Evolutionary conservation across 2,113 vertebrate genomes (phyloP), one percentile per base, ranked within the genome.

Genomic region (Nannospalax galili): DNA sequence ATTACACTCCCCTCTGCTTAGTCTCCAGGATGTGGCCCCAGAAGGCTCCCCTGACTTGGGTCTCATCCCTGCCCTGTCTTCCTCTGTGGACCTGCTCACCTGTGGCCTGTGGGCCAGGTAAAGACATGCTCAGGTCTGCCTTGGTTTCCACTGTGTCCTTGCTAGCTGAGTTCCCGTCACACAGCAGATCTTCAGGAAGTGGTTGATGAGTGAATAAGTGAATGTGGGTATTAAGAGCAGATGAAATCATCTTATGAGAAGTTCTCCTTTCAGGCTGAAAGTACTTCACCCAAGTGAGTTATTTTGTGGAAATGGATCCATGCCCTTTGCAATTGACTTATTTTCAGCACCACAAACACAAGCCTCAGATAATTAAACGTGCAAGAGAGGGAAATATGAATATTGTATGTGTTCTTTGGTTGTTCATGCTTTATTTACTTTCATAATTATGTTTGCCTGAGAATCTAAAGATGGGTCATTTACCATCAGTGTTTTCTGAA

Each of bases 381-480:
- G 37, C 3, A 30, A 22, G 79, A 45, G 80, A 26, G 20, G 64
- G 35, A 58, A 67, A 58, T 78, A 58, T 79, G 64, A 73, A 69
- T 45, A 58, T 15, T 30, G 79, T 56, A 5, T 81, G 62, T 30
- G 42, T 67, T 45, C 11, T 12, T 1, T 17, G 64, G 17, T 40
- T 37, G 72, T 79, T 84, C 88, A 62, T 56, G 90, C 60, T 62
- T 88, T 87, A 65, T 84, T 87, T 90, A 75, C 88, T 86, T 94
- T 86, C 69, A 52, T 90, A 92, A 88, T 93, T 89, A 65, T 75
- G 52, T 95, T 94, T 94, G 75, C 52, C 56, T 56, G 81, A 67
- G 87, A 87, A 64, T 28, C 86, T 45, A 3, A 84, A 69, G 86
- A 67, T 56, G 58, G n/a, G 40, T 85, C 62, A 8, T n/a, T 80